Conservation (phyloP, 2,888 invertebrate genomes). For the Gerris lacustris region DNA sequence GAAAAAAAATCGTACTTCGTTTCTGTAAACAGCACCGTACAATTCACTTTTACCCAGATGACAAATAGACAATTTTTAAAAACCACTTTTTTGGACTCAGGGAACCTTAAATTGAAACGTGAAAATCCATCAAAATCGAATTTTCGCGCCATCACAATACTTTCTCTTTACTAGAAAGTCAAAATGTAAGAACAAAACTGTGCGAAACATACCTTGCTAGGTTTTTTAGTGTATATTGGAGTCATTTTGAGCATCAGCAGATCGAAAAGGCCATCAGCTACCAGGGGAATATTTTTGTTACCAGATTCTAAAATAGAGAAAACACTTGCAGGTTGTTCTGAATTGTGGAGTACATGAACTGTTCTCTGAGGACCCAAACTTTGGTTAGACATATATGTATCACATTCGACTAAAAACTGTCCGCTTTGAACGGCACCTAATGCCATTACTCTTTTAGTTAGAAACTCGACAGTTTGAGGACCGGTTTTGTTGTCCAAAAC, state of each 20-base stretch:
- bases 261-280: conserved; percentile 84
- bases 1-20: too few relatives aligned
- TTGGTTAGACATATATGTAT: conserved; percentile 73
- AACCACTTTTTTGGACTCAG: too few relatives aligned
- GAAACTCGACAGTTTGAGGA: conserved; percentile 71
- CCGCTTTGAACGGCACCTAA: conserved; percentile 79
- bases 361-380: conserved; percentile 63
- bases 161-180: too few relatives aligned
- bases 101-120: too few relatives aligned
- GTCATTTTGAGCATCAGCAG: conserved; percentile 79
- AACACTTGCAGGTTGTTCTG: conserved; percentile 87
- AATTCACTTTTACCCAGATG: too few relatives aligned
- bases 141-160: too few relatives aligned
- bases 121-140: too few relatives aligned
- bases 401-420: conserved; percentile 87
- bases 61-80: too few relatives aligned
- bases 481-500: conserved; percentile 83
- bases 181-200: too few relatives aligned
- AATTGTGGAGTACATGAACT: conserved; percentile 88
- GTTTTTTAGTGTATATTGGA: conserved; percentile 78
- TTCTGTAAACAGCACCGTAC: too few relatives aligned
- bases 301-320: conserved; percentile 84
- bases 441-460: conserved; percentile 71
- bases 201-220: conserved; percentile 46
- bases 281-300: conserved; percentile 70